Evolutionary conservation across 2,888 invertebrate species (phyloP), one percentile per base, ranked within the genome.

Genomic region (Metacarcinus magister): DNA sequence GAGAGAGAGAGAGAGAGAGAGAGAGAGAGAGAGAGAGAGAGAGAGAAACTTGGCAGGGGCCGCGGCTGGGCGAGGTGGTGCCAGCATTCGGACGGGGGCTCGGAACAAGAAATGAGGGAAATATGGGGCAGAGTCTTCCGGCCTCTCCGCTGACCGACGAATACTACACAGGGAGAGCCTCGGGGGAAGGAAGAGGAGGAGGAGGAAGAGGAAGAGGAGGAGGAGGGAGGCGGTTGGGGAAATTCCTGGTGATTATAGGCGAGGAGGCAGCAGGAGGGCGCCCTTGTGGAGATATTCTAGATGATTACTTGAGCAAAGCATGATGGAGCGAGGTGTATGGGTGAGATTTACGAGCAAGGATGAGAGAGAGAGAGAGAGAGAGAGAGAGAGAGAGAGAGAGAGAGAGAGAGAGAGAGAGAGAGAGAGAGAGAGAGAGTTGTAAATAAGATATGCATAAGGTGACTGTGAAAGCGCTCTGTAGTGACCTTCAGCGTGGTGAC

Each of bases 101-200:
- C 91, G 92, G 95, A 95, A 95, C 95, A 94, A 95, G 95, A 95
- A 95, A 95, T 95, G 95, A 95, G 94, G 95, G 91, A 95, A 95
- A 95, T 95, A 95, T 95, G 95, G 91, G 95, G 94, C 90, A 94
- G 94, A 39, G 44, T 89, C 91, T 95, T 94, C 95, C 95, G 92
- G 95, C 95, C 93, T 48, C 91, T 95, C 89, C 93, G 95, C 93
- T 95, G 95, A 93, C 95, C 95, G 60, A 46, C 95, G 60, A 60
- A 75, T 67, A 92, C 60, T 43, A 46, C 48, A 87, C 39, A 48
- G 89, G 54, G 89, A 46, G 89, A 89, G 67, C 28, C 44, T 46
- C 32, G 44, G 87, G 48, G 94, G 48, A 82, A 89, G 94, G 43
- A 67, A 10, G 93, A 75, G 75, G 43, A 93, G 32, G 32, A 91